Conservation (phyloP, 2,888 invertebrate genomes). For the Leptura quadrifasciata region DNA sequence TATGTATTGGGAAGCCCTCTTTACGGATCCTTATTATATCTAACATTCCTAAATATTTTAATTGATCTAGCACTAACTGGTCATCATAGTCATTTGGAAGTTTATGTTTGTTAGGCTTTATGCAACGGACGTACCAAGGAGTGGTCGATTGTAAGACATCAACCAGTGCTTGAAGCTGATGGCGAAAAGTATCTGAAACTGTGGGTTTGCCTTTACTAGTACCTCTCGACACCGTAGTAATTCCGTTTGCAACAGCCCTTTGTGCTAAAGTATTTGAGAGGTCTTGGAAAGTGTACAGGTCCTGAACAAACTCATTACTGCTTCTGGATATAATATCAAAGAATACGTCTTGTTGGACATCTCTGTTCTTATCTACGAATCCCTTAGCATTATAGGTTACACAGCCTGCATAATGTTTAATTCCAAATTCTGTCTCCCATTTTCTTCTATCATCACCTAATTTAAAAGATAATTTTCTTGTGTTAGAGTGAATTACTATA, state of each 20-base stretch:
- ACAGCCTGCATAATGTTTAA: conserved; percentile 91
- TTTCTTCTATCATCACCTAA: conserved; percentile 85
- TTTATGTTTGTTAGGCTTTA: conserved; percentile 93
- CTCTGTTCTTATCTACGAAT: conserved; percentile 94
- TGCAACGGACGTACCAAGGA: conserved; percentile 95
- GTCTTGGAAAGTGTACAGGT: conserved; percentile 82
- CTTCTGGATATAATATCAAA: conserved; percentile 92
- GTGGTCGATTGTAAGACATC: conserved; percentile 93
- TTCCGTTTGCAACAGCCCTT: conserved; percentile 66
- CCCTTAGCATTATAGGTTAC: conserved; percentile 90
- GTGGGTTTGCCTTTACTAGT: conserved; percentile 93
- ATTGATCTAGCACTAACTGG: conserved; percentile 88
- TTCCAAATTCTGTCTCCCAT: conserved; percentile 94
- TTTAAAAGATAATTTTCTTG: conserved; percentile 24
- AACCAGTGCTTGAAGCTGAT: conserved; percentile 90
- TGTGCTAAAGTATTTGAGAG: conserved; percentile 59
- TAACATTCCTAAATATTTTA: conserved; percentile 93
- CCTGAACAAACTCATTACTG: conserved; percentile 88
- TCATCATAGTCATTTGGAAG: conserved; percentile 87
- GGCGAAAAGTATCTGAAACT: conserved; percentile 91
- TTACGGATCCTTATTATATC: conserved; percentile 93
- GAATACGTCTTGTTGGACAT: conserved; percentile 94
- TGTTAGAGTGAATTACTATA: too few species aligned
- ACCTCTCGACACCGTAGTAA: conserved; percentile 84
- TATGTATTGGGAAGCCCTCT: conserved; percentile 92